phyloP scores from a whole-genome alignment of 2,797 vertebrate species.

The Argentina silus region DNA sequence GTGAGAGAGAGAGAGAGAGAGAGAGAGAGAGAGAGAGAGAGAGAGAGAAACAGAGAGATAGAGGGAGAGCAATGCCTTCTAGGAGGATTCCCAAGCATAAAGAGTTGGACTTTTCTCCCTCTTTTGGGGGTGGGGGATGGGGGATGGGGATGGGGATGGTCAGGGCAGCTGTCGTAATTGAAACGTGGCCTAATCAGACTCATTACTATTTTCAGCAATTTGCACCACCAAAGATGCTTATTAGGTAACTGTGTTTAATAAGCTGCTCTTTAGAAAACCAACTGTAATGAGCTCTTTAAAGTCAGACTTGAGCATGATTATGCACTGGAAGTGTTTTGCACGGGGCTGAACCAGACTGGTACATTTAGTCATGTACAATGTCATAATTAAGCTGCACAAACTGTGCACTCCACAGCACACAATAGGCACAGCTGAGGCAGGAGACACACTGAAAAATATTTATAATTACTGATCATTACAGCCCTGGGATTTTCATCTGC shows the following conservation, averaged over 20 bases:
- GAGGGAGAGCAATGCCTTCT: slow-evolving; percentile 72
- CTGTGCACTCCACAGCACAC: slow-evolving; percentile 76
- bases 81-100: slow-evolving; percentile 79
- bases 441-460: slow-evolving; percentile 77
- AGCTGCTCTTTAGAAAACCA: slow-evolving; percentile 98
- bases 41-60: slow-evolving; percentile 24
- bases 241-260: slow-evolving; percentile 99
- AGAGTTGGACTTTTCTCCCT: slow-evolving; percentile 66
- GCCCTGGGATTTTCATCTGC: slow-evolving; percentile 76
- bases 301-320: slow-evolving; percentile 95
- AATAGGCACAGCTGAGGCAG: slow-evolving; percentile 73
- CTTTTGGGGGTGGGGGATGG: slow-evolving; percentile 41
- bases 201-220: slow-evolving; percentile 99
- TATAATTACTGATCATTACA: slow-evolving; percentile 84
- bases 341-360: slow-evolving; percentile 84
- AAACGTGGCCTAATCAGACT: slow-evolving; percentile 99
- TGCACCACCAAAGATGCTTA: slow-evolving; percentile 98
- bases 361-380: slow-evolving; percentile 89
- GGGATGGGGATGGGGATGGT: slow-evolving; percentile 38
- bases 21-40: not conserved
- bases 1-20: not conserved
- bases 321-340: slow-evolving; percentile 92
- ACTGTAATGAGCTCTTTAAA: slow-evolving; percentile 99
- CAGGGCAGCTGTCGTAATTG: slow-evolving; percentile 91
- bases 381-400: slow-evolving; percentile 95